These are phyloP conservation scores for Glaucomys volans DNA, from an alignment of 2,113 vertebrate genomes.

Conservation along the genomic window DNA sequence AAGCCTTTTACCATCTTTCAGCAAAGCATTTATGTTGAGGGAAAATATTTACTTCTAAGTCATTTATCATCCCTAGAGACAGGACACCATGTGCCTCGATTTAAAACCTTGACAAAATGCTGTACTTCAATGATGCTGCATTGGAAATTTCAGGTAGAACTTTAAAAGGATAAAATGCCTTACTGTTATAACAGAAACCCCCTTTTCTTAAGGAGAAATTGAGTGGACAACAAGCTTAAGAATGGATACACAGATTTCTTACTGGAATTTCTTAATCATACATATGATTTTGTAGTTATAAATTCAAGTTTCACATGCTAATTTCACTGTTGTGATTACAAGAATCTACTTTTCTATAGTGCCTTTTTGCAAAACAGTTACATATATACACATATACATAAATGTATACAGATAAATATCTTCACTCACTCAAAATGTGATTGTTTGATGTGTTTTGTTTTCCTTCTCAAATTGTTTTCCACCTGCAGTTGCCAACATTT, in stretches of 20 bases:
- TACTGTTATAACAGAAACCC: neutral
- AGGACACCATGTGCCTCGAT: neutral
- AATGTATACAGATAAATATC: neutral
- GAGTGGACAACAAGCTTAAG: neutral
- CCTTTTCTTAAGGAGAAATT: neutral
- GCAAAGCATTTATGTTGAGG: neutral
- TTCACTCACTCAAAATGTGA: constrained; percentile 22
- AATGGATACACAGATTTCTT: neutral
- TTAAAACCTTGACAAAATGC: neutral
- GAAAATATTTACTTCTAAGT: neutral
- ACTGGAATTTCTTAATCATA: neutral
- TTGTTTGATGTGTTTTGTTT: constrained; percentile 9
- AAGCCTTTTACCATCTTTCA: neutral
- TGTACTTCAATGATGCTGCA: neutral
- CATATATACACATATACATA: neutral
- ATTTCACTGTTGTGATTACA: neutral
- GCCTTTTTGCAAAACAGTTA: neutral
- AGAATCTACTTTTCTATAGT: neutral
- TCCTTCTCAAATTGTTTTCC: neutral
- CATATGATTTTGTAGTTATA: neutral
- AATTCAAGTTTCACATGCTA: neutral
- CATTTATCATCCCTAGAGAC: neutral
- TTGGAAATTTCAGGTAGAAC: neutral
- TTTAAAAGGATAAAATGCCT: constrained; percentile 54
- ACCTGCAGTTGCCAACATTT: neutral